Conservation (phyloP, 2,888 invertebrate genomes). For the Caradrina clavipalpis region DNA sequence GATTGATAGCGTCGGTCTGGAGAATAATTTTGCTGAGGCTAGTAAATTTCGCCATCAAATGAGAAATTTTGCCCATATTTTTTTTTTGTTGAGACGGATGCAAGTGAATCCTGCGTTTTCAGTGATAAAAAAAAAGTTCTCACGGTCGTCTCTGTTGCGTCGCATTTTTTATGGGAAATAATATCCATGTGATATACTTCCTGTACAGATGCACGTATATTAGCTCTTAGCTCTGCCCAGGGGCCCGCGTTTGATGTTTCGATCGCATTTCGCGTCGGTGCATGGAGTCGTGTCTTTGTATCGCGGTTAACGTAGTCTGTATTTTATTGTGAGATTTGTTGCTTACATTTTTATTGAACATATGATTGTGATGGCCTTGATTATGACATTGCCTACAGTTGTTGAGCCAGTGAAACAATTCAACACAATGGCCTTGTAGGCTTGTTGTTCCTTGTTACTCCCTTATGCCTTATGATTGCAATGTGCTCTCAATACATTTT, state of each 20-base stretch:
- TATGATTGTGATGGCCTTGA: constrained; percentile 84
- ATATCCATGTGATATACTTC: constrained; percentile 77
- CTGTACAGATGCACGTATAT: constrained; percentile 72
- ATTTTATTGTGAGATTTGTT: constrained; percentile 31
- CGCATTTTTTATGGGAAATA: constrained; percentile 69
- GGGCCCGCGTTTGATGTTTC: constrained; percentile 56
- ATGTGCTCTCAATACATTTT: constrained; percentile 33
- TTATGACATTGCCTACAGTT: constrained; percentile 80
- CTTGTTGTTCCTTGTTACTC: constrained; percentile 64
- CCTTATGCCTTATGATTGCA: constrained; percentile 54
- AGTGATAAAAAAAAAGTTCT: constrained; percentile 80
- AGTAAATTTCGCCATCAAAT: constrained; percentile 77
- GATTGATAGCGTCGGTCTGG: constrained; percentile 58
- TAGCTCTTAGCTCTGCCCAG: constrained; percentile 62
- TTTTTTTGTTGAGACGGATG: constrained; percentile 78
- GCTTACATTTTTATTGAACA: constrained; percentile 56
- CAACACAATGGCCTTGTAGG: constrained; percentile 72
- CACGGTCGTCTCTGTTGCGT: constrained; percentile 77
- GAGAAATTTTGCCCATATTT: constrained; percentile 65
- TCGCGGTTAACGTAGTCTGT: constrained; percentile 31
- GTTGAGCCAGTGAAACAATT: constrained; percentile 65
- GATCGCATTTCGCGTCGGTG: constrained; percentile 59
- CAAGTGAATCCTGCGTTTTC: constrained; percentile 76
- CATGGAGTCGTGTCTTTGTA: constrained; percentile 53
- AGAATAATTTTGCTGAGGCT: constrained; percentile 77